Evolutionary conservation across 2,797 vertebrate species (phyloP).

Genomic region (Enteromius viviparus): DNA sequence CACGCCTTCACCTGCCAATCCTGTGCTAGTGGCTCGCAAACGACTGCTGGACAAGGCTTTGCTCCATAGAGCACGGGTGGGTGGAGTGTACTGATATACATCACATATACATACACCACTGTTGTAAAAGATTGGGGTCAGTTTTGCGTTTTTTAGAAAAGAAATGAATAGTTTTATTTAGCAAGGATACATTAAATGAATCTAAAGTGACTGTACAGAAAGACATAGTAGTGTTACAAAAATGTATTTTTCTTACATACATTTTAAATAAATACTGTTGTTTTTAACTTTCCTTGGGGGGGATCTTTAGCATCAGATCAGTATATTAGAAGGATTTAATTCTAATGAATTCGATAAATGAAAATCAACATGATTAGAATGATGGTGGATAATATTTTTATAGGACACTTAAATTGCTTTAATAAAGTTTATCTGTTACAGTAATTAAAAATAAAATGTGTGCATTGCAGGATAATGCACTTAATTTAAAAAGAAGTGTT

Average conservation of each 20-base stretch:
- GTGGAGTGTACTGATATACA: neutral
- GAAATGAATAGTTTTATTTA: neutral
- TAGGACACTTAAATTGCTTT: too few relatives aligned
- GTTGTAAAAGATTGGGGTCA: neutral
- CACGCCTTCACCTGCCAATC: constrained; percentile 70
- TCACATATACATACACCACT: neutral
- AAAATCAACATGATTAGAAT: too few relatives aligned
- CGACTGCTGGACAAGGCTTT: constrained; percentile 80
- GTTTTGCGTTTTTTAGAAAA: neutral
- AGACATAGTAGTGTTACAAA: neutral
- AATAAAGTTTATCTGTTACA: neutral
- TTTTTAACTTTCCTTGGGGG: neutral
- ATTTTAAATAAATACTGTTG: neutral
- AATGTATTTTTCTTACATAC: fast-evolving
- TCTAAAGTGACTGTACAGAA: neutral
- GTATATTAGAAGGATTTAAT: neutral
- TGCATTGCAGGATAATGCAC: neutral
- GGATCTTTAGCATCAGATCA: neutral
- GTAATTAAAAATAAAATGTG: neutral
- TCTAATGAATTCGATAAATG: too few relatives aligned
- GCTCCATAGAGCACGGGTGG: constrained; percentile 80
- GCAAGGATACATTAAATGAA: constrained; percentile 4
- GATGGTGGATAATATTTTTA: too few relatives aligned
- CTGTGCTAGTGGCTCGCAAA: constrained; percentile 79
- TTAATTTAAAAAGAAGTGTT: neutral